Evolutionary conservation across 2,888 invertebrate species (phyloP).

Genomic region (Agonum fuliginosum): DNA sequence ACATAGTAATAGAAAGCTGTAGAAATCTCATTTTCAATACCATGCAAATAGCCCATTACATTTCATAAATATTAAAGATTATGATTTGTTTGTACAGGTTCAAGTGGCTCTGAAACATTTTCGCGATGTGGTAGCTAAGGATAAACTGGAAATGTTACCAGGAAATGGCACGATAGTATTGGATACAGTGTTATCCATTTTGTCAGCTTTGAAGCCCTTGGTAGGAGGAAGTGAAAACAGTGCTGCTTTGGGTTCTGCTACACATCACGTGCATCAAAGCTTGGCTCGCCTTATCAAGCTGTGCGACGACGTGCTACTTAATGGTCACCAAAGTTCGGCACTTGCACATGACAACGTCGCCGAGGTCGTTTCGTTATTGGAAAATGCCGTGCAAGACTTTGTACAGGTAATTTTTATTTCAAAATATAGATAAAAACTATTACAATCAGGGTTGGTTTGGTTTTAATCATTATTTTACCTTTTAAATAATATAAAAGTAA

Average conservation of each 20-base stretch:
- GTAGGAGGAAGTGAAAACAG: slow-evolving; percentile 72
- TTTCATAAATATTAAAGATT: no score
- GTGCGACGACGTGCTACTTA: slow-evolving; percentile 91
- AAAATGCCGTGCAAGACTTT: slow-evolving; percentile 82
- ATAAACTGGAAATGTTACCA: slow-evolving; percentile 93
- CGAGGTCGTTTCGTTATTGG: slow-evolving; percentile 81
- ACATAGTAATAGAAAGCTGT: no score
- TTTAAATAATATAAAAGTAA: no score
- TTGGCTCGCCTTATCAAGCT: slow-evolving; percentile 90
- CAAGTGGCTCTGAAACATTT: slow-evolving; percentile 90
- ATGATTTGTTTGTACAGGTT: slow-evolving; percentile 73
- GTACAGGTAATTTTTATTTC: background rate
- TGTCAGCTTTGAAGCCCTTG: slow-evolving; percentile 74
- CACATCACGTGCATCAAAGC: slow-evolving; percentile 90
- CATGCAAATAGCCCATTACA: no score
- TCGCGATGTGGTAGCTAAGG: slow-evolving; percentile 93
- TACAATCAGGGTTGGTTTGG: no score
- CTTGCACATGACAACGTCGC: slow-evolving; percentile 79
- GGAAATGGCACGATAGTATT: slow-evolving; percentile 95
- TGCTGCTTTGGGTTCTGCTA: slow-evolving; percentile 84
- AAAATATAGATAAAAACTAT: background rate
- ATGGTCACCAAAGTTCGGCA: slow-evolving; percentile 81
- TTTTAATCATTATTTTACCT: no score
- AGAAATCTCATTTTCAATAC: no score
- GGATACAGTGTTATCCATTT: slow-evolving; percentile 93